Evolutionary conservation across 2,113 vertebrate genomes (phyloP), one percentile per base, ranked within the genome.

Genomic region (Tylochromis polylepis): DNA sequence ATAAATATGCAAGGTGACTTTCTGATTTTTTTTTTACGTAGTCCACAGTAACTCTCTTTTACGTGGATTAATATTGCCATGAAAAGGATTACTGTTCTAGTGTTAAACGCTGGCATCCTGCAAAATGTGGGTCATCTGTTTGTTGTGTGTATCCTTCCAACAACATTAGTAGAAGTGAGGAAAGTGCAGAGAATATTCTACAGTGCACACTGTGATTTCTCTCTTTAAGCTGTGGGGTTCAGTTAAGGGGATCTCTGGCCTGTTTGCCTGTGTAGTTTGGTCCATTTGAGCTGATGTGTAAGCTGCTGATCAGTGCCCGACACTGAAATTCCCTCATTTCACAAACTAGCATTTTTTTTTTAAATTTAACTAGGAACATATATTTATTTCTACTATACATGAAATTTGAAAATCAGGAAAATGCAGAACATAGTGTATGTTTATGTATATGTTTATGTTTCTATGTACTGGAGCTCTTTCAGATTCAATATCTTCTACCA

Each of bases 401-500:
- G 2, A 20, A 51, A 7, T 75, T 49, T 75, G 4, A 75, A 75
- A 49, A 75, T 29, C 9, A 0, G 43, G 16, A 51, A 75, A 75
- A 51, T 75, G 0, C 0, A 18, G 15, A 49, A 20, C 3, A 75
- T 2, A 11, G 24, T 1, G 0, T 75, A 29, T 18, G 9, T 46
- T 46, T 75, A 29, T 22, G 34, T 67, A n/a, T 65, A 38, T 67
- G 24, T 11, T 29, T 75, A 6, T 75, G 10, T 31, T 51, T 77
- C 6, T 77, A n/a, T 20, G 46, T 77, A 31, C 27, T 0, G 1
- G 43, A 3, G 62, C n/a, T 22, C 36, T 67, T 41, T 65, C 20
- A 65, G 60, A 65, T 22, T 22, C 11, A 65, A 38, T 65, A 65
- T 65, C 20, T 51, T 51, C 29, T 49, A 29, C 24, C 41, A 18